Percentiles rank a stretch among this genome's conserved stretches.
Evolutionary conservation across 92 coral and sea anemone genomes (phyloP).

Genomic region (Scolanthus callimorphus): DNA sequence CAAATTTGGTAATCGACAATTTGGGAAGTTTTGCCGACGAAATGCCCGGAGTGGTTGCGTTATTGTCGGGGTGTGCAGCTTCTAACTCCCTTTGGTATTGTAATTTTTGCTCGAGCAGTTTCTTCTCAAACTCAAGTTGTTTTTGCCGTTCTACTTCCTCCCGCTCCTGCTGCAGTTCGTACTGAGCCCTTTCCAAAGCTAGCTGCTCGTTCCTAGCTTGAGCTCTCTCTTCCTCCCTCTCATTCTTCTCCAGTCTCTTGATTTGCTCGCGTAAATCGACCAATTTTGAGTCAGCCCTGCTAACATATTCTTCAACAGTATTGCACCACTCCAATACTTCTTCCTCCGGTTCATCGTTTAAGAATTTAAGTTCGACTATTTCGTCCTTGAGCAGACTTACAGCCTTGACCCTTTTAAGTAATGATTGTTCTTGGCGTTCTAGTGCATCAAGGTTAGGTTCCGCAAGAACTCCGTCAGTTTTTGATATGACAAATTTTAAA

Average conservation of each 20-base stretch:
- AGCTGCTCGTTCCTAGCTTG: constrained; percentile 8
- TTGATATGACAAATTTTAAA: constrained; percentile 18
- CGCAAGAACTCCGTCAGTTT: constrained; percentile 35
- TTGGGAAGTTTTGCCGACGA: constrained; percentile 34
- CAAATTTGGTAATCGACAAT: constrained; percentile 22
- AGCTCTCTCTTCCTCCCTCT: neutral
- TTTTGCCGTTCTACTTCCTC: neutral
- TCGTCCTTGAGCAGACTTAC: constrained; percentile 33
- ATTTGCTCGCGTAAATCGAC: constrained; percentile 2
- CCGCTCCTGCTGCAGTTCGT: constrained; percentile 19
- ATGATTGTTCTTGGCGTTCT: constrained; percentile 35
- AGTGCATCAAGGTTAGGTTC: constrained; percentile 34
- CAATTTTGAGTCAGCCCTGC: constrained; percentile 20
- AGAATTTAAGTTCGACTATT: constrained; percentile 19
- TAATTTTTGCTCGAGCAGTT: neutral
- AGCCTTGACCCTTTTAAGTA: constrained; percentile 18
- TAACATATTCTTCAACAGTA: constrained; percentile 5
- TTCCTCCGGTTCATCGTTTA: constrained; percentile 38
- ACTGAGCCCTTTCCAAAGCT: constrained; percentile 26
- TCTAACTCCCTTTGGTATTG: neutral
- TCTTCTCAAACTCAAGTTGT: neutral
- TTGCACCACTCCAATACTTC: constrained; percentile 31
- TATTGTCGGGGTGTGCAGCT: neutral
- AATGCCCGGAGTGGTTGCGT: neutral
- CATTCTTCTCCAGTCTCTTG: constrained; percentile 3